Evolutionary conservation across 23 tunicate species (phyloP).

Genomic region (Ascidia mentula): DNA sequence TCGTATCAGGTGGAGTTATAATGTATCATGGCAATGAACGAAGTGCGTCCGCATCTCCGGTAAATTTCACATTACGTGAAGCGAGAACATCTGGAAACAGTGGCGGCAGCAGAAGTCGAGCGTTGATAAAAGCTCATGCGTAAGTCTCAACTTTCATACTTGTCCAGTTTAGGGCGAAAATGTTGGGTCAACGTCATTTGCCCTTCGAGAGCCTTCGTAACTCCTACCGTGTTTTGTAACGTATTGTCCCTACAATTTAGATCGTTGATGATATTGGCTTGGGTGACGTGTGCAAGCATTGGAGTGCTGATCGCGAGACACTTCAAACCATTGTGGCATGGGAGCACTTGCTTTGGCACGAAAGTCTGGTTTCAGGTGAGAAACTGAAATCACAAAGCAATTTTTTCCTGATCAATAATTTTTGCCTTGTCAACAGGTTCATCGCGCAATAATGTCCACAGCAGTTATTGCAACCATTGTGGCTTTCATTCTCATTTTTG

Average conservation of each 20-base stretch:
- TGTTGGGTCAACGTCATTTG: too few species aligned
- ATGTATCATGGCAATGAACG: not conserved
- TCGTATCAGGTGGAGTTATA: not conserved
- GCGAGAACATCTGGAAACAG: not conserved
- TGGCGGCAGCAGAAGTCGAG: not conserved
- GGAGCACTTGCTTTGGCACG: constrained; percentile 9
- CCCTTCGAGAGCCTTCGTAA: too few species aligned
- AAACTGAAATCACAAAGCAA: not conserved
- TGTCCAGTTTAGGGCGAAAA: not conserved
- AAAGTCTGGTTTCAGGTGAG: constrained; percentile 87
- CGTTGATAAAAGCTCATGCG: not conserved
- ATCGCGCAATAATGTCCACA: constrained; percentile 50
- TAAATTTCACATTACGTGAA: not conserved
- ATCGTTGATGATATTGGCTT: constrained; percentile 74
- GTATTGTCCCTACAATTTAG: too few species aligned
- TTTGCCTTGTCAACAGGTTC: constrained; percentile 36
- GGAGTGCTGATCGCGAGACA: constrained; percentile 78
- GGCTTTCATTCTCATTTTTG: constrained; percentile 56
- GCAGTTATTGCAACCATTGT: constrained; percentile 38
- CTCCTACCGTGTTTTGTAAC: not conserved
- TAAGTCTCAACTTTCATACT: too few species aligned
- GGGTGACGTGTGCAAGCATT: constrained; percentile 67
- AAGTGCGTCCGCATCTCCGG: not conserved
- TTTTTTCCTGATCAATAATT: too few species aligned
- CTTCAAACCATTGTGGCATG: constrained; percentile 69